Conservation (phyloP, 2,113 vertebrate genomes). For the Lucifuga dentata region DNA sequence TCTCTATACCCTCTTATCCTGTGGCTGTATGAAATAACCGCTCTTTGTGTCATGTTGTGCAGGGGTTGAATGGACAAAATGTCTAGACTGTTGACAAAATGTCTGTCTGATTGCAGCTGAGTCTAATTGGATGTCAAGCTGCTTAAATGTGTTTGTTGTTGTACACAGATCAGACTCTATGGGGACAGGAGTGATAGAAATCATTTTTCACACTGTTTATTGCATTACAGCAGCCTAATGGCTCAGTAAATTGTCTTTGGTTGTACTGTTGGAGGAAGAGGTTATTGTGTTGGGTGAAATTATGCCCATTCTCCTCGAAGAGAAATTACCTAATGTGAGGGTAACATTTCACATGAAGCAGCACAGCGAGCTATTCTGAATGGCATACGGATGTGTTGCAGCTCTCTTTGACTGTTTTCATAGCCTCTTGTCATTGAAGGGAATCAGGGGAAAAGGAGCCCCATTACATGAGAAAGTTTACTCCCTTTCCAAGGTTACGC, state of each 20-base stretch:
- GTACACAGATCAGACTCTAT: constrained; percentile 67
- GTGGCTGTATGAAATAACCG: too few species aligned
- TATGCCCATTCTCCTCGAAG: constrained; percentile 49
- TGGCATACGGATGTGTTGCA: constrained; percentile 19
- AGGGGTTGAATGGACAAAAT: constrained; percentile 24
- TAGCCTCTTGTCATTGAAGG: constrained; percentile 3
- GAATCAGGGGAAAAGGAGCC: neutral
- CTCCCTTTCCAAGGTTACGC: neutral
- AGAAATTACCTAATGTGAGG: constrained; percentile 62
- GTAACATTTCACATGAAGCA: constrained; percentile 64
- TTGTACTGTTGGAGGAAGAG: constrained; percentile 62
- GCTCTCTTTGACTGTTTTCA: constrained; percentile 37
- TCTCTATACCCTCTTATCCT: too few species aligned
- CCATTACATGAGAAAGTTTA: neutral
- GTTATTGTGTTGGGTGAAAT: constrained; percentile 66
- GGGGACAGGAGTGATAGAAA: constrained; percentile 75
- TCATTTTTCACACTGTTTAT: constrained; percentile 78
- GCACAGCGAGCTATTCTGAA: constrained; percentile 5
- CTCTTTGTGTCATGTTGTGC: constrained; percentile 8
- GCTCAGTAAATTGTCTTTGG: constrained; percentile 68
- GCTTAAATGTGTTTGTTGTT: constrained; percentile 70
- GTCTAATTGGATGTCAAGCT: constrained; percentile 58
- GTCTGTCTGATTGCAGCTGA: constrained; percentile 43
- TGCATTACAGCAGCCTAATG: constrained; percentile 78
- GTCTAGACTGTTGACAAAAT: constrained; percentile 51